Base-by-base conservation (phyloP, 2,888 invertebrate species). In the Nomada flava region DNA sequence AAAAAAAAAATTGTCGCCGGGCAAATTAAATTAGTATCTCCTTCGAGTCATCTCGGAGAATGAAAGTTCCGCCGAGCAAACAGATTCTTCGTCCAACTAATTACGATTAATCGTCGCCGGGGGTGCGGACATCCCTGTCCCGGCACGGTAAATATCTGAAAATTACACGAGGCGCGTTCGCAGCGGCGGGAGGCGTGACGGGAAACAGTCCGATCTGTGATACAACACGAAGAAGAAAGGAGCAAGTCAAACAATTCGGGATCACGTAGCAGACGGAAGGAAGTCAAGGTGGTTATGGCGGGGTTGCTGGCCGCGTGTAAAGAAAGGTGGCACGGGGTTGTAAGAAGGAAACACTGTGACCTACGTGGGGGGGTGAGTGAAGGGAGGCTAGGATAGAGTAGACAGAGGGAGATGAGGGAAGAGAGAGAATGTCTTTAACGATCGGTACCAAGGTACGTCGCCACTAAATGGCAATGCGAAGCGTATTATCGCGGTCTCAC, bases 391-490 rank as follows among this genome's bases (percentile, higher is more conserved):
- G 29, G 29, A 7, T 5, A 5, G 29, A 7, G 62, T 36, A 42
- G 42, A n/a, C 1, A 52, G 50, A 29, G 11, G 29, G 0, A 26
- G 20, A 15, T 15, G 36, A 53, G 18, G 55, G 52, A 73, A 68
- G 59, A 77, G 72, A 64, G 74, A 76, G 79, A 74, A 80, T 72
- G 76, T 69, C 82, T 88, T n/a, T 85, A 88, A 88, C 87, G 87
- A 88, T 88, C 88, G 84, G 83, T 88, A 82, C 52, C 76, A 69
- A 74, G 83, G 78, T 76, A 84, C 73, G 73, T 82, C 80, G 84
- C 73, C 80, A 85, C 79, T 86, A 83, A 88, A 85, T 85, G 81
- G 84, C 82, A 70, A 82, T 60, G 81, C 68, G 77, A 81, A 67
- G 63, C 71, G 75, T 77, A 82, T 86, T 86, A 79, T 76, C 79